phyloP scores from a whole-genome alignment of 2,113 vertebrate species.

The Corvus cornix region DNA sequence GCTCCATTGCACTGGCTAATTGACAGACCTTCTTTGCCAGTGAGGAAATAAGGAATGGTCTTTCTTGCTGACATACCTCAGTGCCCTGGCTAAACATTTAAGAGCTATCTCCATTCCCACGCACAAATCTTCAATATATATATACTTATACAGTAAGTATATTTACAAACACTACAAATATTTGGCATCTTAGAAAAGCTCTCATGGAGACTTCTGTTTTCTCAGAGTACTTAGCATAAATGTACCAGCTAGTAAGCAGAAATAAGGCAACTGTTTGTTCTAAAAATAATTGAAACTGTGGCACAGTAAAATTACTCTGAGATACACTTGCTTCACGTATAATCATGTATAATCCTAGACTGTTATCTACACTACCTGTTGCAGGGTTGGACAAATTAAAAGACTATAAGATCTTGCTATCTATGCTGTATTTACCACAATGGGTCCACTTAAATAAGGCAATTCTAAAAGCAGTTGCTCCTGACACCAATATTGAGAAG shows the following conservation, averaged over 20 bases:
- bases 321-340: background rate
- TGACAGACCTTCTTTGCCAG: background rate
- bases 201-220: background rate
- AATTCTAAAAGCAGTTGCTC: background rate
- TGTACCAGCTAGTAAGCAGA: background rate
- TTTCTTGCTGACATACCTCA: background rate
- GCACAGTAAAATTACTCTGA: conserved; percentile 3
- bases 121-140: background rate
- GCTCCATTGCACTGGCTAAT: background rate
- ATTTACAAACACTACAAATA: conserved; percentile 7
- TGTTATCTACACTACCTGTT: background rate
- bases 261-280: conserved; percentile 29
- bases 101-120: background rate
- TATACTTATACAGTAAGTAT: background rate
- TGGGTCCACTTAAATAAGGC: background rate
- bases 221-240: background rate
- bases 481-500: background rate
- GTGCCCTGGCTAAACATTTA: background rate
- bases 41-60: background rate
- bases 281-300: conserved; percentile 27
- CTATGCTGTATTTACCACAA: background rate
- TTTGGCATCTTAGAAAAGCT: background rate
- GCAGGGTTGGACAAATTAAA: conserved; percentile 28
- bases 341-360: background rate
- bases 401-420: conserved; percentile 25